A percentile compares a stretch with the other conserved stretches of the same genome.
These are phyloP conservation scores for Drosophila malerkotliana DNA, from an alignment of 1,140 invertebrate genomes.

Conservation along the genomic window DNA sequence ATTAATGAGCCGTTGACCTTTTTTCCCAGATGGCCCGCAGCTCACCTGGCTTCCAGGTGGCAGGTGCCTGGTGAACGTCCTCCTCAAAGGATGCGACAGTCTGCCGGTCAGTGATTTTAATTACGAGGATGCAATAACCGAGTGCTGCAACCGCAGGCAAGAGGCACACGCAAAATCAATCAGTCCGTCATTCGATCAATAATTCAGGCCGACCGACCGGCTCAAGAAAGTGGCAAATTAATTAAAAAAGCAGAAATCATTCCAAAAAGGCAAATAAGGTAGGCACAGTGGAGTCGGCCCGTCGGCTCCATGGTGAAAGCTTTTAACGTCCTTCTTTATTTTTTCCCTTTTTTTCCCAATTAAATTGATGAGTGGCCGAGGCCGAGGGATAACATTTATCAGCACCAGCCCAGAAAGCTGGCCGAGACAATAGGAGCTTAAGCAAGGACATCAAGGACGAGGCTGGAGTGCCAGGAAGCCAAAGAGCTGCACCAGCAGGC, in stretches of 20 bases:
- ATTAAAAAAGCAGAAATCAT: constrained; percentile 63
- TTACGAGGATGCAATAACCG: constrained; percentile 50
- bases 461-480: constrained; percentile 10
- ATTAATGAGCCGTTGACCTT: constrained; percentile 45
- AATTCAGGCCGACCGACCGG: constrained; percentile 29
- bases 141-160: constrained; percentile 36
- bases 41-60: constrained; percentile 11
- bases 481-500: constrained; percentile 24
- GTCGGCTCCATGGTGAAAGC: constrained; percentile 26
- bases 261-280: constrained; percentile 37
- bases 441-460: constrained; percentile 19
- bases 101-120: constrained; percentile 45
- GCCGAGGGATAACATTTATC: constrained; percentile 29
- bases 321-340: constrained; percentile 5
- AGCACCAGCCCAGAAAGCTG: constrained; percentile 11
- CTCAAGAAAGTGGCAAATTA: constrained; percentile 58
- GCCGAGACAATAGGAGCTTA: constrained; percentile 29
- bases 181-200: constrained; percentile 66
- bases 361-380: constrained; percentile 66
- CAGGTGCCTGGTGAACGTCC: constrained; percentile 19
- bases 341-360: constrained; percentile 47
- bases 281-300: constrained; percentile 28
- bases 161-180: constrained; percentile 56
- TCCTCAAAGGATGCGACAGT: constrained; percentile 12
- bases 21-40: constrained; percentile 18